Percentiles rank a stretch among this genome's conserved stretches.
phyloP scores from a whole-genome alignment of 1,140 invertebrate genomes.

The Drosophila paulistorum region DNA sequence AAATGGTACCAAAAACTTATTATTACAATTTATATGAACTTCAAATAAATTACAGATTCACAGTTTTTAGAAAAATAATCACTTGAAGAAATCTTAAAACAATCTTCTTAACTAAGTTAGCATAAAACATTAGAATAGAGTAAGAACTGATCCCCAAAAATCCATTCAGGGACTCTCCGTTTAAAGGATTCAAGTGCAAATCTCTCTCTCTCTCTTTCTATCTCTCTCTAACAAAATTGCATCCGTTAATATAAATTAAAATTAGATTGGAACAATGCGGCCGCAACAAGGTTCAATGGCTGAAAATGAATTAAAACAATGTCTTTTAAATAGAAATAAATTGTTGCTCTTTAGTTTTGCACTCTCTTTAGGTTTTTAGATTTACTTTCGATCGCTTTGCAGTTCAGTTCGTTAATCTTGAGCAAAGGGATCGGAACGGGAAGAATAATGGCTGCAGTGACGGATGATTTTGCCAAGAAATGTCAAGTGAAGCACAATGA shows the following conservation, averaged over 20 bases:
- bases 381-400: neutral
- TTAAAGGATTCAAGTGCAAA: too few relatives aligned
- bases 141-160: too few relatives aligned
- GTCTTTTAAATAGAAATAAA: constrained; percentile 70
- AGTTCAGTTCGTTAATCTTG: constrained; percentile 49
- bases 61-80: too few relatives aligned
- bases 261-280: neutral
- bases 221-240: neutral
- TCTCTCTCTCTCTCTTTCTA: too few relatives aligned
- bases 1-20: too few relatives aligned
- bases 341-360: constrained; percentile 27
- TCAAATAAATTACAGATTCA: too few relatives aligned
- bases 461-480: constrained; percentile 69
- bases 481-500: constrained; percentile 65
- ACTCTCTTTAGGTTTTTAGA: constrained; percentile 9
- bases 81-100: too few relatives aligned
- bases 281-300: constrained; percentile 53
- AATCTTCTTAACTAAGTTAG: too few relatives aligned
- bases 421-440: constrained; percentile 35
- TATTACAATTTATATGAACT: too few relatives aligned
- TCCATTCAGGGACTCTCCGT: too few relatives aligned
- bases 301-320: constrained; percentile 72
- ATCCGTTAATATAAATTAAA: constrained; percentile 9
- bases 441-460: constrained; percentile 54
- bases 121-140: too few relatives aligned